Base-by-base conservation (phyloP, 1,140 invertebrate genomes). In the Sycophaga agraensis region DNA sequence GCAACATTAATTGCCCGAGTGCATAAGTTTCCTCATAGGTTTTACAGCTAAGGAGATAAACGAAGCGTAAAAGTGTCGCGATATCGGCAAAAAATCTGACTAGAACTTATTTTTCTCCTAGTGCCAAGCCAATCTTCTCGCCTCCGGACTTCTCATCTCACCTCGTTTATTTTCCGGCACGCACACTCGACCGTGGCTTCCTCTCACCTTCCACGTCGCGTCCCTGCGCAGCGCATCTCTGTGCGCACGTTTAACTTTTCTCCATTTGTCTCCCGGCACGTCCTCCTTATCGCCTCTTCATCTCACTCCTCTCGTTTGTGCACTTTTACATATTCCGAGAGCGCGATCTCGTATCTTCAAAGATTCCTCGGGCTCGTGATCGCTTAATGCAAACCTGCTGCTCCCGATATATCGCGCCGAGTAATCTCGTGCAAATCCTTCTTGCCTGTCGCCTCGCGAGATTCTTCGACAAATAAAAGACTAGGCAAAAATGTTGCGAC, bases 361-460 rank as follows among this genome's bases (percentile, higher is more conserved):
- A 4, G n/a, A n/a, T 16, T 3, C 2, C 49, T 37, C 19, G 8
- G 21, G 8, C 49, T 51, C 34, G 49, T 51, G 49, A 51, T 51
- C 34, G 49, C 34, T 51, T 51, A 51, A 51, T 51, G 49, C 49
- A 24, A 37, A 24, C 21, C 19, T 50, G 48, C 48, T 8, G 28
- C 31, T 35, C 28, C 17, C 28, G 31, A 51, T 17, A 14, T 51
- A 51, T 51, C 49, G 34, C n/a, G 16, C 8, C 17, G 16, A 12
- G 17, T 39, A 39, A 51, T 51, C 34, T 51, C 19, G n/a, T n/a
- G n/a, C n/a, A n/a, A n/a, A n/a, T n/a, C n/a, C n/a, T n/a, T n/a
- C n/a, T n/a, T n/a, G n/a, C n/a, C n/a, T n/a, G n/a, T n/a, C n/a
- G n/a, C n/a, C n/a, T n/a, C n/a, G n/a, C n/a, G n/a, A n/a, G n/a